A percentile compares a stretch with the other conserved stretches of the same genome.
Conservation (phyloP, 2,797 vertebrate genomes). For the Poecilia wingei region DNA sequence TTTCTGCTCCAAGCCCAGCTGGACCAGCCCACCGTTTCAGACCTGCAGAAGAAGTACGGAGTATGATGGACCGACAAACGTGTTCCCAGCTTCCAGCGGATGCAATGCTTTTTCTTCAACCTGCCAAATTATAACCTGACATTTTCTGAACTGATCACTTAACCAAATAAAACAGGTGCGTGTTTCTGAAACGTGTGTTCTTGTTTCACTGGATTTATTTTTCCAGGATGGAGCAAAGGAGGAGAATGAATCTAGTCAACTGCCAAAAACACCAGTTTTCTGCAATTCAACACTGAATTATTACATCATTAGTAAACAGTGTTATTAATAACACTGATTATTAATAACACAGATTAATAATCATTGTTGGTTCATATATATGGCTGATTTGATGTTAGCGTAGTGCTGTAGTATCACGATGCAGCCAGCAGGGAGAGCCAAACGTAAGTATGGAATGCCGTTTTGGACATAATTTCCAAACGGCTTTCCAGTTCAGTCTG, state of each 20-base stretch:
- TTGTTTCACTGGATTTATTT: background rate
- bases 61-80: constrained; percentile 70
- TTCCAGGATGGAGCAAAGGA: background rate
- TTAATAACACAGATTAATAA: background rate
- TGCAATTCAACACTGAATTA: background rate
- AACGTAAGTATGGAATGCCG: background rate
- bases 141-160: background rate
- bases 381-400: background rate
- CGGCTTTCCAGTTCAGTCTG: background rate
- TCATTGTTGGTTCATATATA: too few relatives aligned
- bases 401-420: background rate
- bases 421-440: constrained; percentile 2
- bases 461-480: background rate
- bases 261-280: background rate
- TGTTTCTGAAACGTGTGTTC: background rate
- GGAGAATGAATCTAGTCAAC: background rate
- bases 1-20: constrained; percentile 82
- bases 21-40: constrained; percentile 72
- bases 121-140: background rate
- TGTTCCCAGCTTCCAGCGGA: background rate
- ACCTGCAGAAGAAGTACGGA: constrained; percentile 87
- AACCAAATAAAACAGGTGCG: constrained; percentile 21
- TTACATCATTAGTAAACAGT: background rate
- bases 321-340: too few relatives aligned
- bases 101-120: background rate